Evolutionary conservation across 2,888 invertebrate genomes (phyloP).

Genomic region (Aphelenchoides bicaudatus): DNA sequence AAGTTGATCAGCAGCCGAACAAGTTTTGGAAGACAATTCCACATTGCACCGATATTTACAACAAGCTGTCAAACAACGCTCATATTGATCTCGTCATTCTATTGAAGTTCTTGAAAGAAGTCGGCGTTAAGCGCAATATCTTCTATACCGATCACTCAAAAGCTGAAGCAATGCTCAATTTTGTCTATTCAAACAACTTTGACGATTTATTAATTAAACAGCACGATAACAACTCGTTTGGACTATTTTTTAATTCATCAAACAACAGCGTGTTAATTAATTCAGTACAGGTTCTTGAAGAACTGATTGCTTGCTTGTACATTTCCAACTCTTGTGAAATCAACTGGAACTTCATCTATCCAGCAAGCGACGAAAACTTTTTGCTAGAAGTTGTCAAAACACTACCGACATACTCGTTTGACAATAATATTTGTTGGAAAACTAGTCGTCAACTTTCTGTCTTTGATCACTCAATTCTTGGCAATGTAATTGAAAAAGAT

Average conservation of each 20-base stretch:
- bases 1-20: too few relatives aligned
- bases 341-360: background rate
- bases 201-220: too few relatives aligned
- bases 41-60: too few relatives aligned
- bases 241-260: background rate
- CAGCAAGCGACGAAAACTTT: background rate
- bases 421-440: slow-evolving; percentile 40
- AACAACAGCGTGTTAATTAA: background rate
- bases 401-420: slow-evolving; percentile 49
- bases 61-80: too few relatives aligned
- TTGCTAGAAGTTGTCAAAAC: slow-evolving; percentile 15
- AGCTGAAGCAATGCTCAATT: too few relatives aligned
- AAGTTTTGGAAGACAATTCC: too few relatives aligned
- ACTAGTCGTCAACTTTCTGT: slow-evolving; percentile 21
- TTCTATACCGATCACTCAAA: too few relatives aligned
- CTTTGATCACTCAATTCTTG: slow-evolving; percentile 46
- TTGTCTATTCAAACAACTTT: too few relatives aligned
- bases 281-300: background rate
- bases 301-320: background rate
- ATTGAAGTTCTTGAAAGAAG: too few relatives aligned
- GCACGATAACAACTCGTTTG: background rate
- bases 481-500: slow-evolving; percentile 32
- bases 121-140: too few relatives aligned
- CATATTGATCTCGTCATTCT: too few relatives aligned
- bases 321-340: background rate